phyloP scores from a whole-genome alignment of 2,888 invertebrate species.

The Ptychoptera contaminata region DNA sequence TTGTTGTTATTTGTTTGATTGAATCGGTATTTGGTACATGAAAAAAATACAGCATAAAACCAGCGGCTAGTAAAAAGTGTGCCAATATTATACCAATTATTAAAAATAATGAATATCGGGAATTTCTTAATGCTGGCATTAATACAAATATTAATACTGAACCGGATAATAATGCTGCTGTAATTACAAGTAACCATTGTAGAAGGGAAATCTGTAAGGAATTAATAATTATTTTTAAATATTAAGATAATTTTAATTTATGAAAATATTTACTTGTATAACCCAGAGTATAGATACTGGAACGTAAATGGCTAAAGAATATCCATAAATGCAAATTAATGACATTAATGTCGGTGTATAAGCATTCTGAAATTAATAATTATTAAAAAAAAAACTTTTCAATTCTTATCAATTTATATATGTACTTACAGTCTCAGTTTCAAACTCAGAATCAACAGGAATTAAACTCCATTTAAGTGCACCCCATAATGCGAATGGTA shows the following conservation, averaged over 20 bases:
- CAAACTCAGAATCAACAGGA: constrained; percentile 40
- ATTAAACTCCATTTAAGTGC: constrained; percentile 66
- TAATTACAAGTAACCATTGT: constrained; percentile 74
- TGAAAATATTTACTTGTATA: constrained; percentile 41
- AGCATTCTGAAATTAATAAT: constrained; percentile 28
- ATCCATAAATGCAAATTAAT: constrained; percentile 87
- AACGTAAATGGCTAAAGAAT: constrained; percentile 85
- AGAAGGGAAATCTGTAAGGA: constrained; percentile 42
- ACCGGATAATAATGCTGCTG: constrained; percentile 72
- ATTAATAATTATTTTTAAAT: constrained; percentile 12
- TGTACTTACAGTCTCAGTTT: constrained; percentile 44
- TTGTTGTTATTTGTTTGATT: neutral
- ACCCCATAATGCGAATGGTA: constrained; percentile 74
- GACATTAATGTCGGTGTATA: constrained; percentile 59
- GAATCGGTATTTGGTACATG: constrained; percentile 34
- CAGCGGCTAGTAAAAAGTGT: constrained; percentile 69
- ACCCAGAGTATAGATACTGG: constrained; percentile 89
- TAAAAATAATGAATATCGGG: constrained; percentile 46
- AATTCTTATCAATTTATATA: no score
- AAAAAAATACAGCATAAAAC: constrained; percentile 75
- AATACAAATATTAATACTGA: constrained; percentile 70
- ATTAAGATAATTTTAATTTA: neutral
- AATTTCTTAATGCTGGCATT: constrained; percentile 54
- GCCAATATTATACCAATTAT: constrained; percentile 51
- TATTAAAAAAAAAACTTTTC: no score